Evolutionary conservation across 2,113 vertebrate species (phyloP).

Genomic region (Petrocephalus microphthalmus): DNA sequence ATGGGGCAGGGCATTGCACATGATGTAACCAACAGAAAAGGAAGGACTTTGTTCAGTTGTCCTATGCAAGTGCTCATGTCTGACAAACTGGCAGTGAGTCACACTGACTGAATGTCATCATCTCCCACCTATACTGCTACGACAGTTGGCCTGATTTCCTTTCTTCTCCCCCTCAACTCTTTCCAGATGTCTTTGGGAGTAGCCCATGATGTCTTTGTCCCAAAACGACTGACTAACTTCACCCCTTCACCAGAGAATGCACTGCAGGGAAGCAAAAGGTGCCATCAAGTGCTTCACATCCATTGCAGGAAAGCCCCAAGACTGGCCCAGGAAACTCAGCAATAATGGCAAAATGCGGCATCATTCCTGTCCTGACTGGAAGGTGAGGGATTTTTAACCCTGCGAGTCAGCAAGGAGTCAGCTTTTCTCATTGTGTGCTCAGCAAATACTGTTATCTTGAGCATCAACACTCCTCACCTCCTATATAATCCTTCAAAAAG

Average conservation of each 20-base stretch:
- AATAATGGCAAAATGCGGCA: background rate
- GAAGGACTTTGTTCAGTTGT: background rate
- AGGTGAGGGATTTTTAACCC: background rate
- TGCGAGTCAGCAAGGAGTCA: background rate
- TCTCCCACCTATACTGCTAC: background rate
- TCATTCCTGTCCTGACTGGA: background rate
- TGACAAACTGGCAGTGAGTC: background rate
- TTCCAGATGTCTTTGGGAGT: conserved; percentile 1
- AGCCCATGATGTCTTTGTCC: conserved; percentile 8
- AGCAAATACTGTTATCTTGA: background rate
- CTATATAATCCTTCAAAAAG: background rate
- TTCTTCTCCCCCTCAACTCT: background rate
- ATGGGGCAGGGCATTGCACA: background rate
- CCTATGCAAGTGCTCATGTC: background rate
- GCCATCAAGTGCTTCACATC: conserved; percentile 22
- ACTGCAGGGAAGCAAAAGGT: conserved; percentile 24
- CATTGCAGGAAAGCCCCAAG: conserved; percentile 20
- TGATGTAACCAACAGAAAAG: background rate
- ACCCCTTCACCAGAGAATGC: conserved; percentile 16
- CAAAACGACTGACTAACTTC: conserved; percentile 23
- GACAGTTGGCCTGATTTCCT: background rate
- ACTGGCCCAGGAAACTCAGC: background rate
- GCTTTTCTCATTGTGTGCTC: background rate
- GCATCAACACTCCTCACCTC: background rate
- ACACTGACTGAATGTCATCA: background rate